A percentile compares a stretch with the other conserved stretches of the same genome.
These are phyloP conservation scores for Cataglyphis cursor DNA, from an alignment of 2,888 invertebrate genomes.

Conservation along the genomic window DNA sequence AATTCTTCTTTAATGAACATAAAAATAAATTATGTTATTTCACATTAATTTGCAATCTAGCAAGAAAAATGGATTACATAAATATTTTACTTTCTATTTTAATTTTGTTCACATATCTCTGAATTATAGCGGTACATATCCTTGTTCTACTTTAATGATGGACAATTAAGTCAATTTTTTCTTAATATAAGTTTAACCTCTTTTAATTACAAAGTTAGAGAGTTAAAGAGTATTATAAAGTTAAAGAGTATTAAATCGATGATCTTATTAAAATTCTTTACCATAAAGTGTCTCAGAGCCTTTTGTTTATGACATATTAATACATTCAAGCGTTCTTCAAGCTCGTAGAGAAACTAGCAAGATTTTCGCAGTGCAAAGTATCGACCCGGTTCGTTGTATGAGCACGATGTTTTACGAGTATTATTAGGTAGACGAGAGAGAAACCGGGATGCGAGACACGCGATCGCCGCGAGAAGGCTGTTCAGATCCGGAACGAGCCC, in stretches of 20 bases:
- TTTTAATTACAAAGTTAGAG: not conserved
- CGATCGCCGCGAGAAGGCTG: constrained; percentile 50
- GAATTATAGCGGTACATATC: not conserved
- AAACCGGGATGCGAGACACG: constrained; percentile 42
- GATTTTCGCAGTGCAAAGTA: constrained; percentile 24
- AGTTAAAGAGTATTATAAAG: not conserved
- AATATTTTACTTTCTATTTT: not conserved
- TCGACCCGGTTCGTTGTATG: constrained; percentile 23
- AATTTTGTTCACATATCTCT: not conserved
- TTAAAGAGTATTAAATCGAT: not conserved
- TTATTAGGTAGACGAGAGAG: constrained; percentile 39
- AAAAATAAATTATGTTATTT: not conserved
- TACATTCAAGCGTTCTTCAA: not conserved
- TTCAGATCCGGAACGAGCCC: constrained; percentile 61
- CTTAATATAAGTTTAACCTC: not conserved
- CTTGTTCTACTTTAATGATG: not conserved
- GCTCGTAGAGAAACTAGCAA: not conserved
- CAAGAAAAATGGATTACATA: not conserved
- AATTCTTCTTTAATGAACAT: not conserved
- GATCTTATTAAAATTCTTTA: constrained; percentile 7
- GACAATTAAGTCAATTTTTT: not conserved
- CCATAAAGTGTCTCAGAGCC: not conserved
- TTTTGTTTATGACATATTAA: not conserved
- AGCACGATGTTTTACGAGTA: constrained; percentile 40
- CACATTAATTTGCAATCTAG: not conserved